phyloP scores from a whole-genome alignment of 2,113 vertebrate genomes.

The Micromys minutus region DNA sequence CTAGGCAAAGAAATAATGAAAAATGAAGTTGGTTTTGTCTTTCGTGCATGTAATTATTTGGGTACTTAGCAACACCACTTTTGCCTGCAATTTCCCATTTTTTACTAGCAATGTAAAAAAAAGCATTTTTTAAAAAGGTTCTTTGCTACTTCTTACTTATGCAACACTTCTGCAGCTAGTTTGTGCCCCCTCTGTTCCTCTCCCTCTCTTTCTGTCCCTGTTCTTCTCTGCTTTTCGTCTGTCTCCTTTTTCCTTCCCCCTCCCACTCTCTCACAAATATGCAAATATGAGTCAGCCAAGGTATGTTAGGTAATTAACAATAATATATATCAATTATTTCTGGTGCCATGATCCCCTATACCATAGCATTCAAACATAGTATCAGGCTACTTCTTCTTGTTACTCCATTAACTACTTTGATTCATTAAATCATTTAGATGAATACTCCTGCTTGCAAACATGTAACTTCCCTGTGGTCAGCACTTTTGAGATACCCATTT shows the following conservation, averaged over 20 bases:
- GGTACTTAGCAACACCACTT: conserved; percentile 43
- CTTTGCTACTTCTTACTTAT: neutral
- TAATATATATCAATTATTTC: neutral
- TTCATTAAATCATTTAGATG: neutral
- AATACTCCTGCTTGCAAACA: neutral
- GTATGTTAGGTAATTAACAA: neutral
- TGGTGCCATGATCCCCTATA: neutral
- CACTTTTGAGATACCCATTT: neutral
- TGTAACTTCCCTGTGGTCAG: neutral
- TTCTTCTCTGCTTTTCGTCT: no score
- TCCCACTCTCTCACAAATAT: neutral
- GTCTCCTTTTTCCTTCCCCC: no score
- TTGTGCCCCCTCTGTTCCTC: neutral
- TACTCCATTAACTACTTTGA: neutral
- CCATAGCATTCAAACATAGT: neutral
- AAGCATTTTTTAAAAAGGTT: neutral
- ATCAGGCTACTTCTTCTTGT: neutral
- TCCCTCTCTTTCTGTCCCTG: neutral
- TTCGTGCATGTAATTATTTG: conserved; percentile 48
- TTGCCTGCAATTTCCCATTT: neutral
- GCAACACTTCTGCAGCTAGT: neutral
- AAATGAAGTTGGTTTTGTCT: conserved; percentile 72
- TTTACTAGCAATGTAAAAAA: neutral
- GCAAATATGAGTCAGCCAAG: neutral
- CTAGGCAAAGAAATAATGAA: conserved; percentile 42